Conservation (phyloP, 2,797 vertebrate species). For the Salarias fasciatus region DNA sequence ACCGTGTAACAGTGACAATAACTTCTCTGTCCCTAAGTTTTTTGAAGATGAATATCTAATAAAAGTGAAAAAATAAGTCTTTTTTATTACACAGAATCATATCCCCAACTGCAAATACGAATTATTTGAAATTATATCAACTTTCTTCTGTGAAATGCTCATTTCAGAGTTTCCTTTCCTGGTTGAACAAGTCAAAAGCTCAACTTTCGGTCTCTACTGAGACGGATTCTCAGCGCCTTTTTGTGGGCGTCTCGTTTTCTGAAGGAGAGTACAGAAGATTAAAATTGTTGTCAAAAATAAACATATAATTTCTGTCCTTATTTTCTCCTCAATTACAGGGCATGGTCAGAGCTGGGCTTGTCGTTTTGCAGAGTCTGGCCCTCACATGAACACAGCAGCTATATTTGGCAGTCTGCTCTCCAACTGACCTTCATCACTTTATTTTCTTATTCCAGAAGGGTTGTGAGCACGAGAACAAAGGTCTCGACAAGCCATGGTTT, state of each 20-base stretch:
- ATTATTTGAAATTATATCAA: too few species aligned
- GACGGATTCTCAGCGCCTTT: constrained; percentile 78
- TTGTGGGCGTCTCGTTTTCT: constrained; percentile 84
- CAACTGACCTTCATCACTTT: constrained; percentile 83
- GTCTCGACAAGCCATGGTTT: constrained; percentile 52
- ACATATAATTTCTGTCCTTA: constrained; percentile 90
- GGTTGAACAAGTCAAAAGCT: constrained; percentile 59
- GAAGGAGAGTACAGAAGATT: constrained; percentile 87
- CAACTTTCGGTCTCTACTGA: constrained; percentile 60
- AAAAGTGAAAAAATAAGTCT: too few species aligned
- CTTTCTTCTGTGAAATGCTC: constrained; percentile 3
- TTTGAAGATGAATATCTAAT: too few species aligned
- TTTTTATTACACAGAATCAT: too few species aligned
- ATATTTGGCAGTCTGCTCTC: constrained; percentile 88
- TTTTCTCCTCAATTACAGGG: constrained; percentile 91
- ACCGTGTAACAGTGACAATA: too few species aligned
- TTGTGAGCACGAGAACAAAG: constrained; percentile 73
- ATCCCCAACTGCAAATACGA: too few species aligned
- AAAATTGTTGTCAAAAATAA: constrained; percentile 92
- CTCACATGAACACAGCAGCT: constrained; percentile 86
- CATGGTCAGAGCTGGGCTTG: constrained; percentile 85
- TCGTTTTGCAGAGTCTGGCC: constrained; percentile 86
- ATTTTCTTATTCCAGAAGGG: constrained; percentile 74
- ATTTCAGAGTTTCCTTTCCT: constrained; percentile 51
- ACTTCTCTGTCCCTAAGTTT: too few species aligned